A percentile compares a stretch with the other conserved stretches of the same genome.
These are phyloP conservation scores for Takifugu bimaculatus DNA, from an alignment of 2,113 vertebrate species.

Conservation along the genomic window DNA sequence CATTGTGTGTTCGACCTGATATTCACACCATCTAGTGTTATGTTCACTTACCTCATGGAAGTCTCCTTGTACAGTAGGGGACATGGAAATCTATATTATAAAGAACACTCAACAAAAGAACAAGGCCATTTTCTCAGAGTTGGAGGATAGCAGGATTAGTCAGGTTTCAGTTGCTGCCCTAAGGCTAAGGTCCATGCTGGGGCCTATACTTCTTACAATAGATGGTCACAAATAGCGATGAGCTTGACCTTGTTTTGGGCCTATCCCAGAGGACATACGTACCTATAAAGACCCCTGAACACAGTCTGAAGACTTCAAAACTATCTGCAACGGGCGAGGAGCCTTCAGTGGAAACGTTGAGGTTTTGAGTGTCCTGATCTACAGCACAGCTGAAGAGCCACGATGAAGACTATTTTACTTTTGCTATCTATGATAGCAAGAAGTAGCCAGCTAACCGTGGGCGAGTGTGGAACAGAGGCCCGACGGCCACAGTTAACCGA, in stretches of 20 bases:
- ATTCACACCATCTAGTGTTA: slow-evolving; percentile 24
- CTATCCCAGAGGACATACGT: slow-evolving; percentile 50
- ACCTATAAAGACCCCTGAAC: slow-evolving; percentile 59
- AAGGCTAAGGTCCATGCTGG: slow-evolving; percentile 31
- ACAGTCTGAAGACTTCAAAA: slow-evolving; percentile 20
- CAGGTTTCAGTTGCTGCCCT: slow-evolving; percentile 54
- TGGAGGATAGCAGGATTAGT: slow-evolving; percentile 31
- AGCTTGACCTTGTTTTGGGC: slow-evolving; percentile 61
- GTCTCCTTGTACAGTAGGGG: slow-evolving; percentile 11
- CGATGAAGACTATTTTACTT: slow-evolving; percentile 45
- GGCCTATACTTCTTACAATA: slow-evolving; percentile 36
- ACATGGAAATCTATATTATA: slow-evolving; percentile 43
- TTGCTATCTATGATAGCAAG: slow-evolving; percentile 42
- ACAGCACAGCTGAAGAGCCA: slow-evolving; percentile 22
- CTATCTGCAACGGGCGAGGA: slow-evolving; percentile 6
- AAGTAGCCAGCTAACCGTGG: slow-evolving; percentile 37
- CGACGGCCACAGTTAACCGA: slow-evolving; percentile 55
- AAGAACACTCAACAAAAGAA: slow-evolving; percentile 43
- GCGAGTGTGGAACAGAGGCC: slow-evolving; percentile 39
- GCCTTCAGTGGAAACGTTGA: not conserved
- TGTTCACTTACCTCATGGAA: slow-evolving; percentile 41
- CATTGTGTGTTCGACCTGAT: slow-evolving; percentile 17
- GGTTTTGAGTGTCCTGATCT: not conserved
- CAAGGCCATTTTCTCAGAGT: slow-evolving; percentile 28
- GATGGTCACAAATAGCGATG: slow-evolving; percentile 29